Evolutionary conservation across 2,888 invertebrate species (phyloP).

Genomic region (Aplocera efformata): DNA sequence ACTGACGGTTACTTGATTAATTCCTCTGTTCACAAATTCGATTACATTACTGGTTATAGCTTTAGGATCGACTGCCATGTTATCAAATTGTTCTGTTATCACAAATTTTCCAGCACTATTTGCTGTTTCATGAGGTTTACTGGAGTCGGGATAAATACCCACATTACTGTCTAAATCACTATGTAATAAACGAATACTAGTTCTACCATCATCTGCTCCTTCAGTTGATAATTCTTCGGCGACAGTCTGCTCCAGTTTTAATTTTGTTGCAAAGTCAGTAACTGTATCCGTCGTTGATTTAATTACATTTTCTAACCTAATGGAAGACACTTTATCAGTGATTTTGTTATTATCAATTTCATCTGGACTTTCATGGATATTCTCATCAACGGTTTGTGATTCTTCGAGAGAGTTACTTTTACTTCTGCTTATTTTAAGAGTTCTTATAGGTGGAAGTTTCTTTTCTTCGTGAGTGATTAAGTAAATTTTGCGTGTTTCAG

Average conservation of each 20-base stretch:
- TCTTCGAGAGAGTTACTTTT: conserved; percentile 80
- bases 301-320: conserved; percentile 28
- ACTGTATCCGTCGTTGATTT: conserved; percentile 6
- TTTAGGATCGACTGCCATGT: conserved; percentile 5
- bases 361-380: conserved; percentile 25
- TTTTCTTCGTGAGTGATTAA: conserved; percentile 87
- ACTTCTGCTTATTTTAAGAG: conserved; percentile 78
- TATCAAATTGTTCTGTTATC: conserved; percentile 1
- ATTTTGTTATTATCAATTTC: conserved; percentile 40
- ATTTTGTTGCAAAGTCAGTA: background rate
- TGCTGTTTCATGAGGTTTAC: conserved; percentile 1
- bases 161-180: conserved; percentile 3
- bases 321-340: conserved; percentile 47
- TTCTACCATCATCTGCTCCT: background rate
- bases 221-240: background rate
- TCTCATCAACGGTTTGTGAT: conserved; percentile 33
- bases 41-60: conserved; percentile 8
- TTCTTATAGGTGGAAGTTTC: conserved; percentile 82
- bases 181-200: background rate
- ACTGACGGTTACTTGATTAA: conserved; percentile 7
- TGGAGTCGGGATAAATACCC: conserved; percentile 1
- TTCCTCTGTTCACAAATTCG: conserved; percentile 19
- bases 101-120: background rate
- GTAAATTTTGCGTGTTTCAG: conserved; percentile 77
- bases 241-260: background rate